phyloP scores from a whole-genome alignment of 2,888 invertebrate genomes.

The Netelia fuscicornis region DNA sequence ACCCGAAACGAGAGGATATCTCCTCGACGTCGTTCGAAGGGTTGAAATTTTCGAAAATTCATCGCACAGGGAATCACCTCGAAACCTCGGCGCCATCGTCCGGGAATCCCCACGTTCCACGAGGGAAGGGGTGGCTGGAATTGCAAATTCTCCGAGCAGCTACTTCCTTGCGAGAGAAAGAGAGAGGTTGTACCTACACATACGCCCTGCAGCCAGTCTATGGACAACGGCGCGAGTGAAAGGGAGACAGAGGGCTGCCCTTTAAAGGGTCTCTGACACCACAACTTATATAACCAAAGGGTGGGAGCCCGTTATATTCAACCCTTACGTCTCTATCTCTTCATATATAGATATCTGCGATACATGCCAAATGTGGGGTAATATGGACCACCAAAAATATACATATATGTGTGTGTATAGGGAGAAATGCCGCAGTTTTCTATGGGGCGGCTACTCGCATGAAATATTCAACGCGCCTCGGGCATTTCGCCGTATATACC shows the following conservation, averaged over 20 bases:
- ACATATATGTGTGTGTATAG: slow-evolving; percentile 40
- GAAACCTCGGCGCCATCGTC: slow-evolving; percentile 11
- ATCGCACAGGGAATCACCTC: slow-evolving; percentile 15
- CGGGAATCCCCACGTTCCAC: slow-evolving; percentile 1
- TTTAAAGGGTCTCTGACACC: neutral
- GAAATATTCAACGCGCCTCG: slow-evolving; percentile 82
- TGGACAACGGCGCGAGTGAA: neutral
- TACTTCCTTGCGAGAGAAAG: slow-evolving; percentile 24
- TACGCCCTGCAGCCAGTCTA: no score
- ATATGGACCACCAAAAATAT: slow-evolving; percentile 50
- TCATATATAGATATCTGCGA: neutral
- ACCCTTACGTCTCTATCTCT: neutral
- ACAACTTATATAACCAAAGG: slow-evolving; percentile 36
- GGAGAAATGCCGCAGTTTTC: slow-evolving; percentile 72
- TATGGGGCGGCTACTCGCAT: slow-evolving; percentile 77
- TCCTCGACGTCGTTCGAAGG: slow-evolving; percentile 14
- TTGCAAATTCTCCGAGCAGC: slow-evolving; percentile 59
- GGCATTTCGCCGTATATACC: slow-evolving; percentile 78
- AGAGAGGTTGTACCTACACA: neutral
- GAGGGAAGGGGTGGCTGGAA: slow-evolving; percentile 11
- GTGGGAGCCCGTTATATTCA: neutral
- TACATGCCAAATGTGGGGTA: slow-evolving; percentile 34
- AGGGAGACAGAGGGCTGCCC: neutral
- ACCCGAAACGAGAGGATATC: slow-evolving; percentile 7
- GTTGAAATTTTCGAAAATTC: slow-evolving; percentile 61